These are phyloP conservation scores for Megalops cyprinoides DNA, from an alignment of 2,797 vertebrate species.

Conservation along the genomic window DNA sequence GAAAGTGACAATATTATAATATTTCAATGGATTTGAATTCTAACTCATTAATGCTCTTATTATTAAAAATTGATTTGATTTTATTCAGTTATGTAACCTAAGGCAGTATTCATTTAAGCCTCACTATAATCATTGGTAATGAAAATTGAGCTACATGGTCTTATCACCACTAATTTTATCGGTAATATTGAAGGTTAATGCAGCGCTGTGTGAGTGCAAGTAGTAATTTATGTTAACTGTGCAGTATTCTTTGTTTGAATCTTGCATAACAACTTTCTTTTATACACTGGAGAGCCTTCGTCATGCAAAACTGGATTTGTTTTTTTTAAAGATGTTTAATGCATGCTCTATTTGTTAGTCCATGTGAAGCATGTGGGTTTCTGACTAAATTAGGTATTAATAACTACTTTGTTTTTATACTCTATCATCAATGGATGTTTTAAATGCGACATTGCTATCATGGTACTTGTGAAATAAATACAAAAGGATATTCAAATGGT, in stretches of 20 bases:
- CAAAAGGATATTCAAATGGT: background rate
- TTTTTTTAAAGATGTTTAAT: background rate
- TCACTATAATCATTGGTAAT: background rate
- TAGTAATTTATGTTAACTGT: no score
- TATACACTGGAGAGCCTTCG: background rate
- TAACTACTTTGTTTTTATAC: slow-evolving; percentile 49
- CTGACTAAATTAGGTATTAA: background rate
- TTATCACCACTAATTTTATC: no score
- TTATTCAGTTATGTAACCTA: background rate
- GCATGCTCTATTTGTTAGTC: background rate
- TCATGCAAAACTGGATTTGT: background rate
- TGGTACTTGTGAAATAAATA: background rate
- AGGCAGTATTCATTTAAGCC: background rate
- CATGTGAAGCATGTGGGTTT: no score
- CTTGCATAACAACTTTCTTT: no score
- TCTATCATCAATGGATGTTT: background rate
- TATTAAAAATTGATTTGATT: background rate
- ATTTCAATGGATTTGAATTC: background rate
- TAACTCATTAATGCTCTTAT: background rate
- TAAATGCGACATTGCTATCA: background rate
- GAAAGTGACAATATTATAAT: background rate
- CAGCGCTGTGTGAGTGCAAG: no score
- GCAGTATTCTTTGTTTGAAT: no score
- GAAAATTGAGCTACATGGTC: background rate
- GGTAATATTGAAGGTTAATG: no score